phyloP scores from a whole-genome alignment of 1,140 invertebrate genomes.

The Wasmannia auropunctata region DNA sequence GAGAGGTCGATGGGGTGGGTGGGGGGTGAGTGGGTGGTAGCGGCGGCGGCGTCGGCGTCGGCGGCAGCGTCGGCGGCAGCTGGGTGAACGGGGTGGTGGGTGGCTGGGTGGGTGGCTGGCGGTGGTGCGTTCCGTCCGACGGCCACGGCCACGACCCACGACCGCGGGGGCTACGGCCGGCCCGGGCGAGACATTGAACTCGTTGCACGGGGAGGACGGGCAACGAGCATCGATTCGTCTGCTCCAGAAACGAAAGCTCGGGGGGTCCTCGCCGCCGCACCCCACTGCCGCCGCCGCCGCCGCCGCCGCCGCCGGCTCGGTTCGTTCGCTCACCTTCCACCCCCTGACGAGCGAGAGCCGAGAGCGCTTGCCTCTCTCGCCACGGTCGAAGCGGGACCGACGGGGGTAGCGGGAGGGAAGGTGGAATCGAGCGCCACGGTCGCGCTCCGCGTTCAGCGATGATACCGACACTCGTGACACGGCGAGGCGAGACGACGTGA shows the following conservation, averaged over 20 bases:
- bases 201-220: conserved; percentile 78
- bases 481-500: conserved; percentile 67
- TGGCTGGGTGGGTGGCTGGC: background rate
- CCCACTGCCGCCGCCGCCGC: conserved; percentile 60
- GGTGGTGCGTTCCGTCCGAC: conserved; percentile 64
- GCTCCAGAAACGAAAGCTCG: conserved; percentile 80
- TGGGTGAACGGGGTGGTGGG: background rate
- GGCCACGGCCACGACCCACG: conserved; percentile 71
- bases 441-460: background rate
- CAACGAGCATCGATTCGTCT: conserved; percentile 82
- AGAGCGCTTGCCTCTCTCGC: conserved; percentile 26
- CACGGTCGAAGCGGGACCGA: conserved; percentile 2
- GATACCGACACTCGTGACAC: conserved; percentile 65
- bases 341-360: conserved; percentile 58
- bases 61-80: background rate
- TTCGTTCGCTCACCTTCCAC: conserved; percentile 55
- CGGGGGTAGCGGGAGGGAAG: conserved; percentile 2
- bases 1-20: conserved; percentile 35
- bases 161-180: conserved; percentile 75
- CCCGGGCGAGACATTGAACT: conserved; percentile 84
- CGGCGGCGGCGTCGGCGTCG: background rate
- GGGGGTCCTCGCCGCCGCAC: conserved; percentile 62
- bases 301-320: conserved; percentile 62
- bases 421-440: conserved; percentile 4
- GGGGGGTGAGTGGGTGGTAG: background rate